These are phyloP conservation scores for Eristalis tenax DNA, from an alignment of 2,888 invertebrate species.

Conservation along the genomic window DNA sequence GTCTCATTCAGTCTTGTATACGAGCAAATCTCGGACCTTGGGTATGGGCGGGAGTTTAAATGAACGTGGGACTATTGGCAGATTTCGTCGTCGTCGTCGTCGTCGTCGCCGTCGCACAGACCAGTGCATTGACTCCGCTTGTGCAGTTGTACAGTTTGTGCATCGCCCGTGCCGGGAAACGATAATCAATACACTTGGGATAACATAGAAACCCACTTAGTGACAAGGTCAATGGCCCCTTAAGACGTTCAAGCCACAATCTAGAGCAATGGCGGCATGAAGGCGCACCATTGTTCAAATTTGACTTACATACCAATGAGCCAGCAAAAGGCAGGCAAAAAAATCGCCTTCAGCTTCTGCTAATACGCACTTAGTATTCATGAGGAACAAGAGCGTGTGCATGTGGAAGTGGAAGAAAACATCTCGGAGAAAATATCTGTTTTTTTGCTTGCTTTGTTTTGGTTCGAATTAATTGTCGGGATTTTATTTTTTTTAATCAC, in stretches of 20 bases:
- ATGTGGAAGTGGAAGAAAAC: conserved; percentile 12
- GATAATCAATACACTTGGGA: neutral
- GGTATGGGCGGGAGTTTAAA: conserved; percentile 60
- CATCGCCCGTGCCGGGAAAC: neutral
- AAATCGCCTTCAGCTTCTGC: neutral
- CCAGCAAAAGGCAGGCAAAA: neutral
- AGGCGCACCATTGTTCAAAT: neutral
- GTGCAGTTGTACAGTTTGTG: neutral
- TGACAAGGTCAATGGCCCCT: conserved; percentile 35
- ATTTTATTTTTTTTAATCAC: conserved; percentile 17
- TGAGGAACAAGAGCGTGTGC: neutral
- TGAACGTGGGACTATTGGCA: conserved; percentile 66
- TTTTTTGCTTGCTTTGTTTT: neutral
- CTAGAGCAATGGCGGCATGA: neutral
- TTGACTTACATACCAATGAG: conserved; percentile 11
- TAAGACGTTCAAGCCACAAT: neutral
- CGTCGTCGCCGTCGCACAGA: neutral
- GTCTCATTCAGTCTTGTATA: conserved; percentile 34
- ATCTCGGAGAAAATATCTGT: neutral
- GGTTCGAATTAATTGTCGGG: conserved; percentile 28
- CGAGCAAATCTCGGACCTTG: conserved; percentile 59
- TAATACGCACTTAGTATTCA: conserved; percentile 38
- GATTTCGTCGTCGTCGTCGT: conserved; percentile 12
- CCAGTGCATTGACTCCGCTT: conserved; percentile 40
- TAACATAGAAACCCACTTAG: conserved; percentile 34